Conservation (phyloP, 2,797 vertebrate genomes). For the Acanthurus lineatus region DNA sequence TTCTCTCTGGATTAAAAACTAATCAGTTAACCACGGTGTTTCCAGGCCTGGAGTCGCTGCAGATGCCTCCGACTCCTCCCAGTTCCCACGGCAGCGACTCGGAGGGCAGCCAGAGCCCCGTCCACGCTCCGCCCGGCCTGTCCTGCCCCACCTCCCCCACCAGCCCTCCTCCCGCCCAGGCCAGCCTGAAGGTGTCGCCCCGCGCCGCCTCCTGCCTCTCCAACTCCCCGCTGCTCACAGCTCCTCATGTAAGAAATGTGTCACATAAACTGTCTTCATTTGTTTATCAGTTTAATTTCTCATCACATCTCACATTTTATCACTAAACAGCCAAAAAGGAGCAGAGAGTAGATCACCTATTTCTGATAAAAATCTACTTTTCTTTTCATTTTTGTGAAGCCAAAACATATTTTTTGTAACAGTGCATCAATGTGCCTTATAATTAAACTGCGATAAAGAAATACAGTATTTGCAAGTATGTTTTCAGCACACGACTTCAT, state of each 20-base stretch:
- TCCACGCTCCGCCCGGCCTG: slow-evolving; percentile 83
- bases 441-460: no score
- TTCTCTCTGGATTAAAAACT: neutral
- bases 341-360: no score
- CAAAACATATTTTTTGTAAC: no score
- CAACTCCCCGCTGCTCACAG: slow-evolving; percentile 96
- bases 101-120: slow-evolving; percentile 95
- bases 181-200: slow-evolving; percentile 83
- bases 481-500: no score
- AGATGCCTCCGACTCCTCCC: slow-evolving; percentile 97
- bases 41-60: slow-evolving; percentile 90
- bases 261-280: no score
- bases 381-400: no score
- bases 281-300: no score
- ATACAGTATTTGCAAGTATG: no score
- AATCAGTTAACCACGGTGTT: neutral
- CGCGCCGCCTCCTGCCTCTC: slow-evolving; percentile 90
- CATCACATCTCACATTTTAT: no score
- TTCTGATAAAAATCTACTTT: no score
- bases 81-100: slow-evolving; percentile 98
- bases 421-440: no score
- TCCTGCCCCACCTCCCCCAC: slow-evolving; percentile 81
- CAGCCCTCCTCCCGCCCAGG: slow-evolving; percentile 82
- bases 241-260: slow-evolving; percentile 89
- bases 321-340: no score